Evolutionary conservation across 2,797 vertebrate genomes (phyloP).

Genomic region (Xiphorhynchus erythropygius): DNA sequence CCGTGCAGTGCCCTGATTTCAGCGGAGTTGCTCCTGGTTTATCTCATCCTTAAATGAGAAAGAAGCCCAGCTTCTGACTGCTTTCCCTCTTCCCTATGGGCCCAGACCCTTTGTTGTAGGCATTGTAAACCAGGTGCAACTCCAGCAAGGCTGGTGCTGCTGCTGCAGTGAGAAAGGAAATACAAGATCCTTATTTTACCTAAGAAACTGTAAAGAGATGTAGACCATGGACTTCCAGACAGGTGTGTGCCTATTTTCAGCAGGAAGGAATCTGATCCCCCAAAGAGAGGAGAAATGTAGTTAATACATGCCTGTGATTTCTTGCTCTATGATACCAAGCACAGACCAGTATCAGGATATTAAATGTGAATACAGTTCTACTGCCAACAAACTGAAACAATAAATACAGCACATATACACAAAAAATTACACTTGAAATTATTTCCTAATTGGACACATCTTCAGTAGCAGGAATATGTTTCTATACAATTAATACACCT

Average conservation of each 20-base stretch:
- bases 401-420: background rate
- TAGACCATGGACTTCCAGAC: background rate
- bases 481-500: background rate
- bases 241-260: background rate
- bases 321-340: background rate
- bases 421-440: background rate
- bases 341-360: background rate
- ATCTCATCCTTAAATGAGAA: background rate
- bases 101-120: rapidly evolving
- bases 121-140: background rate
- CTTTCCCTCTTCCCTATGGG: background rate
- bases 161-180: background rate
- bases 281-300: background rate
- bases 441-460: background rate
- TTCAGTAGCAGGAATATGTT: background rate
- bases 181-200: background rate
- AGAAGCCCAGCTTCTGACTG: background rate
- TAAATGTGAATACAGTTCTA: background rate
- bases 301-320: background rate
- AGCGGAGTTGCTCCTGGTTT: background rate
- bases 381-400: background rate
- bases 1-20: background rate
- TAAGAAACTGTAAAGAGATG: background rate
- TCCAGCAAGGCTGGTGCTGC: background rate
- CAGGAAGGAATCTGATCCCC: background rate